Evolutionary conservation across 2,113 vertebrate genomes (phyloP).

Genomic region (Nesogale talazaci): DNA sequence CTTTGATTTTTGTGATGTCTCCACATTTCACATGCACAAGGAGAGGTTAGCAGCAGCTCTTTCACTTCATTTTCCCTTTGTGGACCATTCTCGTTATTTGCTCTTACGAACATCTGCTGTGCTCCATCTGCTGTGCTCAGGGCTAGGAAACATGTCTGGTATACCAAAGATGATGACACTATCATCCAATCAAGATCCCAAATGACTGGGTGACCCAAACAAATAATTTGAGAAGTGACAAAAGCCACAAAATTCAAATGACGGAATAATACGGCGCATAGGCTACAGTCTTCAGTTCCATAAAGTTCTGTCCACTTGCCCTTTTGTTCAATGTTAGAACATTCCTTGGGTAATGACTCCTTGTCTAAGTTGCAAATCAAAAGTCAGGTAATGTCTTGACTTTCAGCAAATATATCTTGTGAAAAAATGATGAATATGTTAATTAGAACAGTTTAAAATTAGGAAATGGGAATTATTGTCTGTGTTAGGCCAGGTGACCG

Average conservation of each 20-base stretch:
- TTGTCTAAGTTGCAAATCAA: background rate
- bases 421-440: background rate
- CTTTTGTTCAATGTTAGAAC: background rate
- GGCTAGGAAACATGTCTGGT: background rate
- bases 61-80: background rate
- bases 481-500: too few species aligned
- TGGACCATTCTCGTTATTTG: constrained; percentile 42
- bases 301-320: background rate
- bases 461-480: background rate
- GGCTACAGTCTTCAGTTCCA: background rate
- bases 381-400: constrained; percentile 17
- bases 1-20: background rate
- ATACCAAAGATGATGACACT: background rate
- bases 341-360: background rate
- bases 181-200: background rate
- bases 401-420: background rate
- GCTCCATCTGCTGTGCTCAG: background rate
- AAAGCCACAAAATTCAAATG: background rate
- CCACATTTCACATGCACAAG: background rate
- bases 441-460: background rate
- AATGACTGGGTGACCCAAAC: background rate
- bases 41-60: background rate
- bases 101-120: constrained; percentile 1
- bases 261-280: accelerated
- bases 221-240: background rate